Evolutionary conservation across 37 sponge, comb jelly and placozoan species (phyloP).

Genomic region (Hexactinellida sp.): DNA sequence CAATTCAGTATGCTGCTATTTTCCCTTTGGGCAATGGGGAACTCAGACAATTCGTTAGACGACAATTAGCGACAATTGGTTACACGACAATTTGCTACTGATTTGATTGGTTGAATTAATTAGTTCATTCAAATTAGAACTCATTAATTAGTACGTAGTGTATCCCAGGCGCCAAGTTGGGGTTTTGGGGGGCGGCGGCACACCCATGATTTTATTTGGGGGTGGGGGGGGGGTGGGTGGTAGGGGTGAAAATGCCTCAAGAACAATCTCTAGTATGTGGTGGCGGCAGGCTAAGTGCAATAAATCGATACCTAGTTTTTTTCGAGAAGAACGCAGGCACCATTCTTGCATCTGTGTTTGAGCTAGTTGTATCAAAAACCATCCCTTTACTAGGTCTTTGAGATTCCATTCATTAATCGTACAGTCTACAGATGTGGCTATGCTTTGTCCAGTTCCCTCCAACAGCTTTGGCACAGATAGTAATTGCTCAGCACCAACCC

Average conservation of each 20-base stretch:
- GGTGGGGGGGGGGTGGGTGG: too few relatives aligned
- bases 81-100: too few relatives aligned
- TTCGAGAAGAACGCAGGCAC: constrained; percentile 1
- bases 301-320: not conserved
- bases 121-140: too few relatives aligned
- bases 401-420: not conserved
- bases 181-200: too few relatives aligned
- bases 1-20: too few relatives aligned
- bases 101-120: too few relatives aligned
- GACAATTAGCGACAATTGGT: too few relatives aligned
- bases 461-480: not conserved
- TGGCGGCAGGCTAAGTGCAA: not conserved
- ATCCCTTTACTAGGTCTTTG: not conserved
- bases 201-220: too few relatives aligned
- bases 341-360: constrained; percentile 17
- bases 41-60: too few relatives aligned
- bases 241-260: not conserved
- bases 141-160: too few relatives aligned
- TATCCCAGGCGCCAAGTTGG: too few relatives aligned
- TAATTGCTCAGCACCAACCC: constrained; percentile 10
- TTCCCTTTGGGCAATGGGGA: too few relatives aligned
- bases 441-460: constrained; percentile 13
- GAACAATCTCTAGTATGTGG: not conserved
- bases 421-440: constrained; percentile 17
- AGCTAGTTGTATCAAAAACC: not conserved